Percentiles rank a stretch among this genome's conserved stretches.
These are phyloP conservation scores for Astropecten irregularis DNA, from an alignment of 53 echinoderm and acorn worm species.

Conservation along the genomic window DNA sequence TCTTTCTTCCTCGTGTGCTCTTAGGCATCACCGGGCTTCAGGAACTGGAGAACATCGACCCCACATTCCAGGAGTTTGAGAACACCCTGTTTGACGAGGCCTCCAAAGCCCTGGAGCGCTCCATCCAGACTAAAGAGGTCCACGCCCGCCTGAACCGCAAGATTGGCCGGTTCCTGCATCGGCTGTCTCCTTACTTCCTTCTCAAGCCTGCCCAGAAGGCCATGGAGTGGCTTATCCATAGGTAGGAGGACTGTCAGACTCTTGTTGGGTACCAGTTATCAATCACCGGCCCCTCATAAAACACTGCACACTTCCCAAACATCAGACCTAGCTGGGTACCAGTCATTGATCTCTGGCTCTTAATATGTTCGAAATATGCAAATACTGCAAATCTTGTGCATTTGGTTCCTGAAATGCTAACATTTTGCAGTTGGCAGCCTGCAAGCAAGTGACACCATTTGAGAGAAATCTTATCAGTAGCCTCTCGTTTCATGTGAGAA, in stretches of 20 bases:
- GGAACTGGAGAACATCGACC: slow-evolving; percentile 78
- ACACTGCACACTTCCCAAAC: background rate
- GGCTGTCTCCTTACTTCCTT: slow-evolving; percentile 79
- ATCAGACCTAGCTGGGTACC: too few relatives aligned
- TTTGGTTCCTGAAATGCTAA: too few relatives aligned
- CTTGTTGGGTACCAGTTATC: too few relatives aligned
- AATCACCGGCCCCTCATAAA: too few relatives aligned
- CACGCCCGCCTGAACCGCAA: slow-evolving; percentile 74
- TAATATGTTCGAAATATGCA: too few relatives aligned
- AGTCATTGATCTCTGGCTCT: too few relatives aligned
- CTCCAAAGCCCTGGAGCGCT: slow-evolving; percentile 85
- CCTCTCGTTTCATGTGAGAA: too few relatives aligned
- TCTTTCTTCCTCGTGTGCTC: background rate
- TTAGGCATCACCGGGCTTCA: slow-evolving; percentile 89
- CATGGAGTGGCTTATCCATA: slow-evolving; percentile 88
- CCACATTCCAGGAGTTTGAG: slow-evolving; percentile 83
- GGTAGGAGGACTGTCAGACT: too few relatives aligned
- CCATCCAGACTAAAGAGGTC: slow-evolving; percentile 77
- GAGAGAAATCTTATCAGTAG: too few relatives aligned
- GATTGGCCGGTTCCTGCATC: slow-evolving; percentile 73
- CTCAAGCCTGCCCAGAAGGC: slow-evolving; percentile 95
- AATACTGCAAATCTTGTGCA: too few relatives aligned
- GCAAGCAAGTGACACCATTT: too few relatives aligned
- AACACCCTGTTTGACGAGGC: slow-evolving; percentile 80
- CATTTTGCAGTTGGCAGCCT: too few relatives aligned